Conservation (phyloP, 2,113 vertebrate species). For the Crocuta crocuta region DNA sequence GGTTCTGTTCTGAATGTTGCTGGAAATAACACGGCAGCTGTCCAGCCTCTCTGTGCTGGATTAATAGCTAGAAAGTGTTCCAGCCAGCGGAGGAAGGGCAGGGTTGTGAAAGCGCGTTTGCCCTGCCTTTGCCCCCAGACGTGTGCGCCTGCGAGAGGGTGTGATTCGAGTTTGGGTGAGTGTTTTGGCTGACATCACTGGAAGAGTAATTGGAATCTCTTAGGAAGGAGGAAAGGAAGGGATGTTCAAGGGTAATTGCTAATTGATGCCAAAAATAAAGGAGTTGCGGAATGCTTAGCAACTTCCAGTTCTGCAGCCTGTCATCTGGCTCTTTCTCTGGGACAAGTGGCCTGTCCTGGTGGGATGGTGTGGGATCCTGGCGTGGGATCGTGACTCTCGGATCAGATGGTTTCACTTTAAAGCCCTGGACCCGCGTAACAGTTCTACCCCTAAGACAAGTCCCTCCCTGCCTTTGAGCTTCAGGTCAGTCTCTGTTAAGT, state of each 20-base stretch:
- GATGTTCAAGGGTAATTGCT: background rate
- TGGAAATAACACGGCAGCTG: background rate
- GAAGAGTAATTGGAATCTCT: background rate
- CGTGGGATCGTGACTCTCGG: accelerated
- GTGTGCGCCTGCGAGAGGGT: background rate
- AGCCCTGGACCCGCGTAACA: background rate
- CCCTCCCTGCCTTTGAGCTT: background rate
- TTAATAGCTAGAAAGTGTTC: background rate
- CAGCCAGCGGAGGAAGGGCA: accelerated
- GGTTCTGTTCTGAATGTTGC: background rate
- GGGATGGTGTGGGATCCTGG: background rate
- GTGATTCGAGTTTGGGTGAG: background rate
- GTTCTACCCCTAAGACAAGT: background rate
- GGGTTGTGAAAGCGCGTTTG: background rate
- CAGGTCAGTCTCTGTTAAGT: background rate
- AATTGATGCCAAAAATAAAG: background rate
- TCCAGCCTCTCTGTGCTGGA: background rate
- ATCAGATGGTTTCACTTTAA: background rate
- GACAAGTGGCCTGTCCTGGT: background rate
- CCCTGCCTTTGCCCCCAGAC: background rate
- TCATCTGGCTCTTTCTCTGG: background rate
- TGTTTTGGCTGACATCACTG: background rate
- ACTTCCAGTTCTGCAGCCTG: background rate
- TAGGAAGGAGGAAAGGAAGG: background rate
- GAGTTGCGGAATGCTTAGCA: background rate